Conservation (phyloP, 2,888 invertebrate genomes). For the Aspidiotus rigidus region DNA sequence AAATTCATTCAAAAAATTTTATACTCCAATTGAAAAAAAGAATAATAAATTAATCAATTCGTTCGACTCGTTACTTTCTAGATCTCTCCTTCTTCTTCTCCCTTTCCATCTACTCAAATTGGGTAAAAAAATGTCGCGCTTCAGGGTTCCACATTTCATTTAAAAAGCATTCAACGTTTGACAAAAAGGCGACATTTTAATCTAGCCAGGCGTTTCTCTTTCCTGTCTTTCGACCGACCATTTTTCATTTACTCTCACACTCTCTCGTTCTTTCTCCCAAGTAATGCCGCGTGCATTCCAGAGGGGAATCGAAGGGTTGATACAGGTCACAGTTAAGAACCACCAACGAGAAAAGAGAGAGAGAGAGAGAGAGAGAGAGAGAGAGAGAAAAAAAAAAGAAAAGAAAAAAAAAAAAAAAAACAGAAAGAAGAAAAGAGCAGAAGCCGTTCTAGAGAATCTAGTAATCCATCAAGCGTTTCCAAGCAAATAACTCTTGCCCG, state of each 20-base stretch:
- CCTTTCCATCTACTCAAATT: constrained; percentile 26
- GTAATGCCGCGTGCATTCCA: constrained; percentile 6
- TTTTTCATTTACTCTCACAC: constrained; percentile 33
- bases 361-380: not conserved
- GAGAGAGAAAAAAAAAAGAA: not conserved
- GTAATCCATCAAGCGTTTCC: constrained; percentile 31
- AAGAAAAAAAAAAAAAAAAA: constrained; percentile 3
- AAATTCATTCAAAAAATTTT: not conserved
- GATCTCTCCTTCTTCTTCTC: not conserved
- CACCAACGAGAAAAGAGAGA: not conserved
- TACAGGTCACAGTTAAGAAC: constrained; percentile 19
- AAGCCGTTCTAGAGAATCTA: constrained; percentile 30
- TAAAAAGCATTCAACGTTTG: constrained; percentile 32
- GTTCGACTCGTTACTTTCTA: constrained; percentile 30
- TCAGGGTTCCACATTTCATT: constrained; percentile 30
- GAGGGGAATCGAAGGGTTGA: not conserved
- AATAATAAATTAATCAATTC: constrained; percentile 21
- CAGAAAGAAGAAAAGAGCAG: not conserved
- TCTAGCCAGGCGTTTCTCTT: constrained; percentile 29
- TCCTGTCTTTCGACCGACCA: constrained; percentile 27
- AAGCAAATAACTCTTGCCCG: constrained; percentile 28
- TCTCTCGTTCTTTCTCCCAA: constrained; percentile 32
- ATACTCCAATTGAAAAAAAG: not conserved
- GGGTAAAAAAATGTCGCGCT: constrained; percentile 17
- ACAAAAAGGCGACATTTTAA: constrained; percentile 33